Evolutionary conservation across 2,113 vertebrate genomes (phyloP).

Genomic region (Rhinichthys klamathensis): DNA sequence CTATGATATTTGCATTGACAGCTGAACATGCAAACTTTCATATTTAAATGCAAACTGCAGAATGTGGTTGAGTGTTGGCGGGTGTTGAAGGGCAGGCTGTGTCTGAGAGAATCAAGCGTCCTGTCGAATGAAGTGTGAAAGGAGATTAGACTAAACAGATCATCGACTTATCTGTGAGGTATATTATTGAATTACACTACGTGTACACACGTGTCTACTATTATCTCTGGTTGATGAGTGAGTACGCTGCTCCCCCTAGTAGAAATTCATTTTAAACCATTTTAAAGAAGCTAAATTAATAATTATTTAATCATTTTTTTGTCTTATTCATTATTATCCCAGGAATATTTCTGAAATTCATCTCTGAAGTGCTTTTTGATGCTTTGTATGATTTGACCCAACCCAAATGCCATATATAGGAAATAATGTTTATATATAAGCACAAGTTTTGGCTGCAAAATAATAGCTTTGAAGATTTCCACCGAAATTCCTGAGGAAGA

Average conservation of each 20-base stretch:
- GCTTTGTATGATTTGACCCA: too few species aligned
- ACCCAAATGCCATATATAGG: too few species aligned
- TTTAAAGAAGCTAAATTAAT: neutral
- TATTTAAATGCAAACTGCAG: slow-evolving; percentile 64
- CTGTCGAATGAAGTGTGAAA: slow-evolving; percentile 34
- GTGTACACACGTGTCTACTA: neutral
- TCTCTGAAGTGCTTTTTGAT: too few species aligned
- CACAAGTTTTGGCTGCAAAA: too few species aligned
- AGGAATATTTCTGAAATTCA: neutral
- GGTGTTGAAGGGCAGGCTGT: slow-evolving; percentile 5
- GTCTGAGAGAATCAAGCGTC: neutral
- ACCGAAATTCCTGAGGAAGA: neutral
- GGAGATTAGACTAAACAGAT: slow-evolving; percentile 22
- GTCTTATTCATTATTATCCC: slow-evolving; percentile 4
- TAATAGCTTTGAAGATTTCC: neutral
- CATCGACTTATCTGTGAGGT: slow-evolving; percentile 22
- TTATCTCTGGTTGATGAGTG: neutral
- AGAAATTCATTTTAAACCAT: neutral
- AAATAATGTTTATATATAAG: too few species aligned
- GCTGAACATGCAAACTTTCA: slow-evolving; percentile 63
- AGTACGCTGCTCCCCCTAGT: neutral
- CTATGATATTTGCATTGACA: slow-evolving; percentile 73
- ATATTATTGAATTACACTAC: slow-evolving; percentile 15
- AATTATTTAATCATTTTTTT: neutral
- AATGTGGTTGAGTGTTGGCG: slow-evolving; percentile 29